Conservation (phyloP, 2,113 vertebrate genomes). For the Perccottus glenii region DNA sequence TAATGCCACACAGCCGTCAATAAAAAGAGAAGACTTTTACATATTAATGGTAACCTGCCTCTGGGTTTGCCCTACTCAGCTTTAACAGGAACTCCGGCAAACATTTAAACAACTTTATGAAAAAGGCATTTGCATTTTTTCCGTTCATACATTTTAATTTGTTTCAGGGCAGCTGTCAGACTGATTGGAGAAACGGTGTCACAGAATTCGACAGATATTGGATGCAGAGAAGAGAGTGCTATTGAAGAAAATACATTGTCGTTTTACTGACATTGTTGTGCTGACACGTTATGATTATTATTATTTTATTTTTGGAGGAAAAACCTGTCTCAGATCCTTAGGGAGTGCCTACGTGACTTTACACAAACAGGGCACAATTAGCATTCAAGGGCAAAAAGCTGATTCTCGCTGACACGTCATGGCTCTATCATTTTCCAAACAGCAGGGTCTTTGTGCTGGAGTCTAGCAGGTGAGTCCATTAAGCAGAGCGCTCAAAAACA, state of each 20-base stretch:
- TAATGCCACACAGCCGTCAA: conserved; percentile 18
- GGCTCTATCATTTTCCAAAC: conserved; percentile 69
- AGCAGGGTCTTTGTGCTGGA: conserved; percentile 57
- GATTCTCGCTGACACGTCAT: conserved; percentile 61
- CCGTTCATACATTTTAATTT: conserved; percentile 60
- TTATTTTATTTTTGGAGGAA: conserved; percentile 43
- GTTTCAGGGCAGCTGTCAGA: conserved; percentile 64
- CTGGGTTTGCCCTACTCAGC: conserved; percentile 38
- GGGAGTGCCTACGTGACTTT: conserved; percentile 60
- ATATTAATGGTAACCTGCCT: conserved; percentile 53
- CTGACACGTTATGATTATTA: conserved; percentile 67
- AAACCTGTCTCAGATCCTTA: conserved; percentile 49
- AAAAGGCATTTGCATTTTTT: conserved; percentile 57
- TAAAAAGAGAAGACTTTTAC: conserved; percentile 34
- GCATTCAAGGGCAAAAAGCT: conserved; percentile 61
- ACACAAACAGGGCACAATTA: conserved; percentile 59
- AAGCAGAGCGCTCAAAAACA: conserved; percentile 65
- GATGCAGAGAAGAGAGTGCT: conserved; percentile 14
- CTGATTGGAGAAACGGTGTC: conserved; percentile 52
- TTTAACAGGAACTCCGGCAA: conserved; percentile 45
- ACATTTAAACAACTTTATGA: conserved; percentile 51
- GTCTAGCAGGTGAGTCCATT: conserved; percentile 70
- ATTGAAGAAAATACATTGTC: conserved; percentile 54
- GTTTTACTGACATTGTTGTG: conserved; percentile 65
- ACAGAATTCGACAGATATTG: conserved; percentile 40